These are phyloP conservation scores for Notarius quadriscutis DNA, from an alignment of 2,113 vertebrate species.

Conservation along the genomic window DNA sequence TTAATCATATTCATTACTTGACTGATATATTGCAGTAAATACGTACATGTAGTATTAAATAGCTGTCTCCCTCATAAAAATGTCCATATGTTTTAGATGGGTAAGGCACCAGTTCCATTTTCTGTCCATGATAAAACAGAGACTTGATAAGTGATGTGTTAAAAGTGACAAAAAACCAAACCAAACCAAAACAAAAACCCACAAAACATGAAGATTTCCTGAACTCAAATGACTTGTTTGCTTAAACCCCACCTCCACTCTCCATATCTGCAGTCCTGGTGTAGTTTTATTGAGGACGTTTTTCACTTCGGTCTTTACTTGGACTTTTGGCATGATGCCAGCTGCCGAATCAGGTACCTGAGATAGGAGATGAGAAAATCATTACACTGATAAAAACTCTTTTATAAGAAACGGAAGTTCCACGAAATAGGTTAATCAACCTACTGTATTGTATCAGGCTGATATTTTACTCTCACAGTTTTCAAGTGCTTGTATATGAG, in stretches of 20 bases:
- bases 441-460: not conserved
- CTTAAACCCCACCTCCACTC: constrained; percentile 78
- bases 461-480: not conserved
- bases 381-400: not conserved
- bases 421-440: not conserved
- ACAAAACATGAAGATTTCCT: not conserved
- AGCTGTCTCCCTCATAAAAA: constrained; percentile 86
- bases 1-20: not conserved
- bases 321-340: constrained; percentile 74
- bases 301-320: constrained; percentile 73
- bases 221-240: not conserved
- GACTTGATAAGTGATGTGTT: constrained; percentile 9
- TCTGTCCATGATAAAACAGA: constrained; percentile 62
- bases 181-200: not conserved
- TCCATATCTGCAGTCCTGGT: constrained; percentile 84
- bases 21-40: not conserved
- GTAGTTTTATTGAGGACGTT: constrained; percentile 80
- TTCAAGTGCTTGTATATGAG: not conserved
- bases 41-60: constrained; percentile 80
- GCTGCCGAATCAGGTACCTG: constrained; percentile 37
- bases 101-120: constrained; percentile 82
- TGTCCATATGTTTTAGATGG: constrained; percentile 74
- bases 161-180: not conserved
- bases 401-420: not conserved
- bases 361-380: not conserved